phyloP scores from a whole-genome alignment of 2,888 invertebrate genomes.

The Eudasyphora cyanicolor region DNA sequence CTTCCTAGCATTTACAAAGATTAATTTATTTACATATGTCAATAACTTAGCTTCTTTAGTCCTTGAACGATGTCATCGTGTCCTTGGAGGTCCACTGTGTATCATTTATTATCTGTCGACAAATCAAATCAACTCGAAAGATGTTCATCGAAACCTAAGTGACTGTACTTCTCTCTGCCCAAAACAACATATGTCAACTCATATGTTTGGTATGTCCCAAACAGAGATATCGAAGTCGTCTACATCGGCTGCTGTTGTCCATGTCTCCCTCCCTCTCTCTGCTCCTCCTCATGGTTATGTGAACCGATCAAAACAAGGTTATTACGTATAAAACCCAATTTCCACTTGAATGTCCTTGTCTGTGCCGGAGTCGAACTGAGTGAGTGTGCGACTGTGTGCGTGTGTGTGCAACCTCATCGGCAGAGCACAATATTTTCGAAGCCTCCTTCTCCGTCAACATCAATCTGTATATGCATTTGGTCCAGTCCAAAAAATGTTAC shows the following conservation, averaged over 20 bases:
- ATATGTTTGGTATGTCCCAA: background rate
- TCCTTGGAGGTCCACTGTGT: background rate
- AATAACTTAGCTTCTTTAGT: background rate
- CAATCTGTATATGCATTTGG: background rate
- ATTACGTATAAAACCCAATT: conserved; percentile 16
- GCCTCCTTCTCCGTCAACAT: too few relatives aligned
- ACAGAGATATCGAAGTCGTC: background rate
- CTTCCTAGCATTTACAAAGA: too few relatives aligned
- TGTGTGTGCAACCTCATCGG: background rate
- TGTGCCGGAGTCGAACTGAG: too few relatives aligned
- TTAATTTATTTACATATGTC: too few relatives aligned
- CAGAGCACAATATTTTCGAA: background rate
- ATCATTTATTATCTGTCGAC: background rate
- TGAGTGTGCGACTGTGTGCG: background rate
- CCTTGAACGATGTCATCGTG: background rate
- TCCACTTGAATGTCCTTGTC: background rate
- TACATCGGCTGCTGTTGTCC: background rate
- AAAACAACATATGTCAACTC: conserved; percentile 13
- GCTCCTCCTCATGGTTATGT: background rate
- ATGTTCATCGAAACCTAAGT: background rate
- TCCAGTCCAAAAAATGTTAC: background rate
- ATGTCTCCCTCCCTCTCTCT: background rate
- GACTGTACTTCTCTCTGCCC: background rate
- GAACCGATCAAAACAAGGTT: background rate
- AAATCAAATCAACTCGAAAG: conserved; percentile 25